Base-by-base conservation (phyloP, 1,140 invertebrate species). In the Drosophila busckii region DNA sequence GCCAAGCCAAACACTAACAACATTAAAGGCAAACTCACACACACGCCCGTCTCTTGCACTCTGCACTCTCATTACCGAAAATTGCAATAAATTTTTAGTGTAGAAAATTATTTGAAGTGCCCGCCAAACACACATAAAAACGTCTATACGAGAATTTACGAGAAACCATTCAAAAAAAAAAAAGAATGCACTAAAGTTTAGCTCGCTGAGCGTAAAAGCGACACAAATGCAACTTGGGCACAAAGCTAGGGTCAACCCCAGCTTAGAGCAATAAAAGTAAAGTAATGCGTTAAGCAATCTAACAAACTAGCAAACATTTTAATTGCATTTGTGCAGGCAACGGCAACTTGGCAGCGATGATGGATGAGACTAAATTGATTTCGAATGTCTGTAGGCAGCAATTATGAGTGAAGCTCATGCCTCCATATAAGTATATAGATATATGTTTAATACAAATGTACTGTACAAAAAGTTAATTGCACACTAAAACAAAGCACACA, bases 41-140 rank as follows among this genome's bases (percentile, higher is more conserved):
- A 22, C 7, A n/a, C n/a, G 9, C 4, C 6, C 34, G 10, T 7
- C 35, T 49, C 9, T 17, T 49, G 42, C 45, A 58, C 58, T 64
- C 71, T 46, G 53, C 41, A 73, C 73, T 82, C 73, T 80, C 73
- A 80, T 80, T 82, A 80, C 75, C 68, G 49, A 69, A 82, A 80
- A 80, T 80, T 82, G 73, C 73, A 80, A 80, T 80, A 80, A 80
- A 80, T 80, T 80, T 80, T 73, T 80, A 60, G 59, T 73, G 63
- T 63, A 60, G 52, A 66, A 80, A 80, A 80, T 80, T 80, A 65
- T 80, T 80, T 80, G 75, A 80, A 80, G 73, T 80, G 73, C 62
- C 61, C 65, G 40, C 65, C 64, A 75, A 55, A 76, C 67, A 76
- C 71, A 78, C 68, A 78, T 80, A 80, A 78, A 78, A 78, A 78